phyloP scores from a whole-genome alignment of 2,888 invertebrate species.

The Cheilosia soror region DNA sequence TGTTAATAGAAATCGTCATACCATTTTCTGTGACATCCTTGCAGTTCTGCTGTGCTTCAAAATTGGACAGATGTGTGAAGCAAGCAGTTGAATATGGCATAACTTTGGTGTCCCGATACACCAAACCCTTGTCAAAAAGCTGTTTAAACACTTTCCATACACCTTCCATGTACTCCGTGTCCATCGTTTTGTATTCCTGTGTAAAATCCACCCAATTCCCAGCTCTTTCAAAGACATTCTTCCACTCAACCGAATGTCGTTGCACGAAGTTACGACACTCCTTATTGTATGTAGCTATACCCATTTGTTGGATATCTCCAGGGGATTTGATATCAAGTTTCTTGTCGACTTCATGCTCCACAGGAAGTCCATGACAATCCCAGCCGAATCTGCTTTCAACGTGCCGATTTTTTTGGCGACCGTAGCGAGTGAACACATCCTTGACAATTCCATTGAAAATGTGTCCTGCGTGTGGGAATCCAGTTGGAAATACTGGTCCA shows the following conservation, averaged over 20 bases:
- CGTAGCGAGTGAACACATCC: slow-evolving; percentile 96
- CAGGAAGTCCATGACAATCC: slow-evolving; percentile 98
- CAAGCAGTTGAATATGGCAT: slow-evolving; percentile 99
- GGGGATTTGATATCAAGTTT: slow-evolving; percentile 94
- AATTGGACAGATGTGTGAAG: slow-evolving; percentile 97
- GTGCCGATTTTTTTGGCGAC: slow-evolving; percentile 93
- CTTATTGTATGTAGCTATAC: slow-evolving; percentile 95
- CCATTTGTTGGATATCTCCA: slow-evolving; percentile 97
- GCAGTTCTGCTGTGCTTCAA: slow-evolving; percentile 98
- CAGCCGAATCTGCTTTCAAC: slow-evolving; percentile 96
- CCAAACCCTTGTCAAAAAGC: slow-evolving; percentile 94
- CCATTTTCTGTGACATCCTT: slow-evolving; percentile 97
- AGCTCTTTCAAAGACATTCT: slow-evolving; percentile 90
- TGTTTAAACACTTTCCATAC: slow-evolving; percentile 99
- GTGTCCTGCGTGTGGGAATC: slow-evolving; percentile 98
- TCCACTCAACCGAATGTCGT: slow-evolving; percentile 95
- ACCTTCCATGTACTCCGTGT: slow-evolving; percentile 98
- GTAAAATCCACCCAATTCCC: slow-evolving; percentile 99
- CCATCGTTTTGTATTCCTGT: slow-evolving; percentile 98
- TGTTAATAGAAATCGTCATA: slow-evolving; percentile 93
- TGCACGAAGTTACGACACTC: slow-evolving; percentile 97
- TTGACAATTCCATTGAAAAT: slow-evolving; percentile 98
- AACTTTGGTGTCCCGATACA: slow-evolving; percentile 97
- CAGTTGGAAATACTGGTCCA: slow-evolving; percentile 98
- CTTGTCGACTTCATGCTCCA: slow-evolving; percentile 95